phyloP scores from a whole-genome alignment of 2,113 vertebrate genomes.

The Macaca mulatta region DNA sequence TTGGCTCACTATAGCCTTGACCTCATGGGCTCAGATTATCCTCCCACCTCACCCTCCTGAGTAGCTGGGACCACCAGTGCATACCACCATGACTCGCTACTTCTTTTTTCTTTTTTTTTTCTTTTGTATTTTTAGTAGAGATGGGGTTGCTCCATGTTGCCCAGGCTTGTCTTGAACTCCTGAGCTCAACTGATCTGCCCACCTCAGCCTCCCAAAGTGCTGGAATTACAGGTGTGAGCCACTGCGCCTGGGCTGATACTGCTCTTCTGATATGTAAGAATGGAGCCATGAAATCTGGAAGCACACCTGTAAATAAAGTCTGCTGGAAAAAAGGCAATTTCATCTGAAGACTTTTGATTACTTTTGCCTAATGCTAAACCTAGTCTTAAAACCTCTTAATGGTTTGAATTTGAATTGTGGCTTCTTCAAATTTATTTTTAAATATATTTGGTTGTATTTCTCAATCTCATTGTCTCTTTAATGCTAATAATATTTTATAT shows the following conservation, averaged over 20 bases:
- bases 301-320: neutral
- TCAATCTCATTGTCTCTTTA: neutral
- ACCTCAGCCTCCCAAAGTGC: too few relatives aligned
- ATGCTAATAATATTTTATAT: neutral
- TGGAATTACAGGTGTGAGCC: too few relatives aligned
- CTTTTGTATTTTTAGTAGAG: too few relatives aligned
- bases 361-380: neutral
- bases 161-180: too few relatives aligned
- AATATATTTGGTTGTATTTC: neutral
- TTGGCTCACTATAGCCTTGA: too few relatives aligned
- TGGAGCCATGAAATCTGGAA: neutral
- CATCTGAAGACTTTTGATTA: neutral
- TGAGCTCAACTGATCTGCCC: too few relatives aligned
- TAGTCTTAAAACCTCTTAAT: neutral
- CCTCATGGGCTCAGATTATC: too few relatives aligned
- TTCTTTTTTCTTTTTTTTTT: too few relatives aligned
- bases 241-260: neutral
- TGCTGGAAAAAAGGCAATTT: neutral
- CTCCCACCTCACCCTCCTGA: too few relatives aligned
- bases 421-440: neutral
- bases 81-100: too few relatives aligned
- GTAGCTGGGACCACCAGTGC: too few relatives aligned
- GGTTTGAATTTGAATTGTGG: neutral
- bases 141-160: too few relatives aligned
- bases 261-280: neutral